A percentile compares a stretch with the other conserved stretches of the same genome.
Conservation (phyloP, 30 jellyfish, hydroid and myxozoan genomes). For the Aurelia sp. region DNA sequence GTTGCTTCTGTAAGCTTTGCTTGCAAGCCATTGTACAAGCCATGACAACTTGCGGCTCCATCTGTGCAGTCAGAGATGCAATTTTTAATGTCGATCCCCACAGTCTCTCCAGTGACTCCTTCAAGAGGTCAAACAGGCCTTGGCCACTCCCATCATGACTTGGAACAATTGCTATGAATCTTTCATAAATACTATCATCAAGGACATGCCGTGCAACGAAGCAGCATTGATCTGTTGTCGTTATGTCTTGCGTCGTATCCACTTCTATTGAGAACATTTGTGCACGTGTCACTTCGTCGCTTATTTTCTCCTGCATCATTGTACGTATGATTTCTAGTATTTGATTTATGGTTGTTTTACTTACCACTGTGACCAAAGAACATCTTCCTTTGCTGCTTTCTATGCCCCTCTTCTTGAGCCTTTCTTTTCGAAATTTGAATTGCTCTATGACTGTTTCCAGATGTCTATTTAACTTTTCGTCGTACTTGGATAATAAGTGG, state of each 20-base stretch:
- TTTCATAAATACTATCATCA: conserved; percentile 1
- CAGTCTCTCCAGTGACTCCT: conserved; percentile 8
- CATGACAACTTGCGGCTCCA: too few relatives aligned
- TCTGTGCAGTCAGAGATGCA: neutral
- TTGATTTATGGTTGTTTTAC: conserved; percentile 13
- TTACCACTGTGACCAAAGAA: conserved; percentile 9
- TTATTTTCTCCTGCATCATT: conserved; percentile 19
- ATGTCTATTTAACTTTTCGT: neutral
- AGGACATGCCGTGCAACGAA: conserved; percentile 22
- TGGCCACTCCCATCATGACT: neutral
- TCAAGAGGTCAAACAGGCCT: conserved; percentile 2
- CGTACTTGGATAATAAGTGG: conserved; percentile 15
- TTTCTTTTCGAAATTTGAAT: neutral
- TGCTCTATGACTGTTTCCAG: conserved; percentile 11
- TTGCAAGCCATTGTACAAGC: neutral
- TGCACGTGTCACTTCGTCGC: conserved; percentile 26
- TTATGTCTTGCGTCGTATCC: conserved; percentile 28
- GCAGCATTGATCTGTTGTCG: conserved; percentile 15
- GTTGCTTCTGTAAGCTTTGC: neutral
- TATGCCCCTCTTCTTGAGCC: neutral
- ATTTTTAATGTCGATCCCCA: conserved; percentile 11
- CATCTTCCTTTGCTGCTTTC: neutral
- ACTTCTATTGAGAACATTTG: neutral
- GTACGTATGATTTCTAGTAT: conserved; percentile 10
- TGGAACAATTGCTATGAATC: neutral